phyloP scores from a whole-genome alignment of 1,140 invertebrate genomes.

The Propsilocerus akamusi region DNA sequence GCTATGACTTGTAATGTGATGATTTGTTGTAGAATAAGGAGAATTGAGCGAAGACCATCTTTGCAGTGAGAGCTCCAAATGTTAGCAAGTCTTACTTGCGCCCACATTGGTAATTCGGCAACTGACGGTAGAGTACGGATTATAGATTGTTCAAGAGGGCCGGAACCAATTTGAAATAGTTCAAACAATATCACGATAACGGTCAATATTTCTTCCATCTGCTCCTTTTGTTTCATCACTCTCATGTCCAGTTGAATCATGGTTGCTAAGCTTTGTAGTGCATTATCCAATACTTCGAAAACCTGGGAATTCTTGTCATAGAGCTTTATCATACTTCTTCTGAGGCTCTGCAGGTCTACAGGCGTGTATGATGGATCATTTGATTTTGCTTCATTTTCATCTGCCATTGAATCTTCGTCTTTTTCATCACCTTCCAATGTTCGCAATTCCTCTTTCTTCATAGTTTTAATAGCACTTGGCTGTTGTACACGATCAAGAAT shows the following conservation, averaged over 20 bases:
- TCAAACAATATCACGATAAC: constrained; percentile 78
- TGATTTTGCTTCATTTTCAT: constrained; percentile 7
- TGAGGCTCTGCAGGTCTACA: constrained; percentile 38
- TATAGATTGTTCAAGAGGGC: constrained; percentile 4
- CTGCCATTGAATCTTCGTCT: constrained; percentile 46
- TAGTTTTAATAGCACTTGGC: constrained; percentile 20
- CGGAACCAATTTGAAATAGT: constrained; percentile 55
- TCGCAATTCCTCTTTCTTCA: constrained; percentile 47
- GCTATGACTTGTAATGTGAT: constrained; percentile 67
- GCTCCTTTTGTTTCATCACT: constrained; percentile 31
- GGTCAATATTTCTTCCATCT: constrained; percentile 39
- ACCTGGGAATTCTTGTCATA: constrained; percentile 20
- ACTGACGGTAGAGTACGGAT: constrained; percentile 44
- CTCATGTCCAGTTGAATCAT: constrained; percentile 55
- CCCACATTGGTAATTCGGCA: constrained; percentile 43
- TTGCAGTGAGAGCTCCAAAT: constrained; percentile 59
- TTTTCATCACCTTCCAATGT: constrained; percentile 67
- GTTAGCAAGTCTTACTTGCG: constrained; percentile 61
- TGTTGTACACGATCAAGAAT: constrained; percentile 22
- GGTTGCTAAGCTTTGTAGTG: constrained; percentile 51
- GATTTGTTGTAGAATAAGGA: constrained; percentile 71
- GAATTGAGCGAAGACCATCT: constrained; percentile 45
- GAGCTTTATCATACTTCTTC: constrained; percentile 40
- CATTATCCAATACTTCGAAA: constrained; percentile 62
- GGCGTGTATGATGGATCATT: constrained; percentile 26